Percentiles rank a stretch among this genome's conserved stretches.
Evolutionary conservation across 2,113 vertebrate genomes (phyloP).

Genomic region (Andinoacara biseriatus): DNA sequence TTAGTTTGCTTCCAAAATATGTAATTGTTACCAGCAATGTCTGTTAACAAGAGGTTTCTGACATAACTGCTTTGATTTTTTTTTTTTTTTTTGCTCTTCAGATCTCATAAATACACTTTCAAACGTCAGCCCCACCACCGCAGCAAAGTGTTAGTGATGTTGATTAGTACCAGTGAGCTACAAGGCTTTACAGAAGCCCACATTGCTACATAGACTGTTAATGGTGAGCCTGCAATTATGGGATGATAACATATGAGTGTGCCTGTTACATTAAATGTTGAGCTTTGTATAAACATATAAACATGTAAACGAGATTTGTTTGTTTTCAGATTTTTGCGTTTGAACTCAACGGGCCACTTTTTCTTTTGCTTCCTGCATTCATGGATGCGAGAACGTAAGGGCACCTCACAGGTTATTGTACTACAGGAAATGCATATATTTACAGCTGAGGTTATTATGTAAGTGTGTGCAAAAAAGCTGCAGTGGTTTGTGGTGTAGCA

Average conservation of each 20-base stretch:
- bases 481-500: slow-evolving; percentile 48
- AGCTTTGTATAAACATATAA: neutral
- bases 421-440: slow-evolving; percentile 38
- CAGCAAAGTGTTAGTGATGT: neutral
- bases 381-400: neutral
- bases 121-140: neutral
- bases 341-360: neutral
- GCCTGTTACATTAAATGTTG: neutral
- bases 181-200: neutral
- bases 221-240: neutral
- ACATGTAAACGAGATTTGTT: neutral
- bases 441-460: slow-evolving; percentile 42
- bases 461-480: slow-evolving; percentile 15
- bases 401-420: slow-evolving; percentile 5
- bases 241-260: neutral
- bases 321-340: neutral
- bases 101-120: neutral
- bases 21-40: slow-evolving; percentile 21
- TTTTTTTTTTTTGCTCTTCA: neutral
- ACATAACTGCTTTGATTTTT: neutral
- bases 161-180: neutral
- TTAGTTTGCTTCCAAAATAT: slow-evolving; percentile 32
- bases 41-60: slow-evolving; percentile 11
- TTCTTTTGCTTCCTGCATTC: neutral
- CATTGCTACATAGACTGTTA: neutral